Percentiles rank a stretch among this genome's conserved stretches.
Evolutionary conservation across 2,113 vertebrate species (phyloP).

Genomic region (Paedocypris sp.): DNA sequence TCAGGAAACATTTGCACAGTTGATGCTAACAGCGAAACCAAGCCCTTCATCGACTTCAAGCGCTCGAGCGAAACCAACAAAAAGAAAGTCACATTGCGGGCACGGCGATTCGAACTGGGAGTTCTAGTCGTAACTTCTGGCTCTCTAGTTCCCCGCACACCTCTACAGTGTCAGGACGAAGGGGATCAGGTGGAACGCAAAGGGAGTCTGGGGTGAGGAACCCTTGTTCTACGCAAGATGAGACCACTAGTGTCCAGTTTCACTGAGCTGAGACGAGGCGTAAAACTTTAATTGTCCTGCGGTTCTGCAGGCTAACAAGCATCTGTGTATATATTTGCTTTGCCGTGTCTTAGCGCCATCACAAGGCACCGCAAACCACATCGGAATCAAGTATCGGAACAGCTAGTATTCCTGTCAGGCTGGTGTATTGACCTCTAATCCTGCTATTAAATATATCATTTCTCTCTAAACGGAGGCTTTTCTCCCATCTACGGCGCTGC

Average conservation of each 20-base stretch:
- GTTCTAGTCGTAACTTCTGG: slow-evolving; percentile 1
- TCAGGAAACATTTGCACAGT: background rate
- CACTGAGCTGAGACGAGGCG: slow-evolving; percentile 13
- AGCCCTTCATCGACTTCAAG: slow-evolving; percentile 6
- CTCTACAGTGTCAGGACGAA: slow-evolving; percentile 25
- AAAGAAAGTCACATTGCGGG: background rate
- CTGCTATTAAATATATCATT: background rate
- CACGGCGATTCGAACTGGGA: background rate
- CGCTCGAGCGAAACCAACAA: background rate
- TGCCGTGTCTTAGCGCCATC: background rate
- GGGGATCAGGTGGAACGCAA: slow-evolving; percentile 23
- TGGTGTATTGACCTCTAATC: background rate
- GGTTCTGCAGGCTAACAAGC: slow-evolving; percentile 4
- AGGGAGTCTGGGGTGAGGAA: slow-evolving; percentile 14
- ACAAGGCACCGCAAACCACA: too few relatives aligned
- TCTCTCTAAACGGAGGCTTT: background rate
- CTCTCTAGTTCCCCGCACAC: too few relatives aligned
- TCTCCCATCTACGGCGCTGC: background rate
- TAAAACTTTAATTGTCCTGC: slow-evolving; percentile 28
- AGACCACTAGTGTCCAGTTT: slow-evolving; percentile 29
- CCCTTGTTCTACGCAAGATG: slow-evolving; percentile 35
- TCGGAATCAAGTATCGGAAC: background rate
- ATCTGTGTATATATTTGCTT: background rate
- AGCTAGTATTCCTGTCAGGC: background rate
- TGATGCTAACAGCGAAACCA: slow-evolving; percentile 5